Conservation (phyloP, 2,113 vertebrate species). For the Monopterus albus region DNA sequence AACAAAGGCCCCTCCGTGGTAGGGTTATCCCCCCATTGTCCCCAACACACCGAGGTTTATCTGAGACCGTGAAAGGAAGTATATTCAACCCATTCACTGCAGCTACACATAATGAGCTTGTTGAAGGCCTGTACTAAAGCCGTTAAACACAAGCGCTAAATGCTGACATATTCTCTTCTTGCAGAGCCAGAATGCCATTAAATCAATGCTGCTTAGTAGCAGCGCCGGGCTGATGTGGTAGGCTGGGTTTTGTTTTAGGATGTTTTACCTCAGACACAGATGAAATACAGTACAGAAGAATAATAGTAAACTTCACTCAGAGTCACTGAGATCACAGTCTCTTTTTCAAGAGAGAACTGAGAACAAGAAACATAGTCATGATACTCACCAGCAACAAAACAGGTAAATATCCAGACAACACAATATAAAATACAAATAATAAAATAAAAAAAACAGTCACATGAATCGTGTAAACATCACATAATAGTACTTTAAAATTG, state of each 20-base stretch:
- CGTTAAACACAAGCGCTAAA: slow-evolving; percentile 66
- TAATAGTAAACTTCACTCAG: too few species aligned
- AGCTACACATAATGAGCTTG: slow-evolving; percentile 74
- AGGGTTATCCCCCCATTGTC: slow-evolving; percentile 68
- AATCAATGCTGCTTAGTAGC: slow-evolving; percentile 61
- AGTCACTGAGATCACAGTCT: too few species aligned
- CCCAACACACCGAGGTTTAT: slow-evolving; percentile 65
- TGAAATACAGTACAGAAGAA: not conserved
- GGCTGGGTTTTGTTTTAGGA: not conserved
- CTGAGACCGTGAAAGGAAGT: slow-evolving; percentile 68
- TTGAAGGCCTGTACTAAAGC: slow-evolving; percentile 63
- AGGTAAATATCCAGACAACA: too few species aligned
- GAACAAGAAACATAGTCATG: too few species aligned
- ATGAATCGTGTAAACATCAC: too few species aligned
- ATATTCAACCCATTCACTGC: slow-evolving; percentile 57
- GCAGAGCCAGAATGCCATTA: slow-evolving; percentile 46
- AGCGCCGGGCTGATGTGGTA: slow-evolving; percentile 1
- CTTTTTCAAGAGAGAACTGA: too few species aligned
- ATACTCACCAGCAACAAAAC: too few species aligned
- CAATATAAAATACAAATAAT: too few species aligned
- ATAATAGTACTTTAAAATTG: too few species aligned
- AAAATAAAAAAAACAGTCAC: too few species aligned
- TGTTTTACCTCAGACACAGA: not conserved
- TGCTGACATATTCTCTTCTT: slow-evolving; percentile 52
- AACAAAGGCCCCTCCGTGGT: slow-evolving; percentile 62